phyloP scores from a whole-genome alignment of 2,797 vertebrate species.

The Sphaeramia orbicularis region DNA sequence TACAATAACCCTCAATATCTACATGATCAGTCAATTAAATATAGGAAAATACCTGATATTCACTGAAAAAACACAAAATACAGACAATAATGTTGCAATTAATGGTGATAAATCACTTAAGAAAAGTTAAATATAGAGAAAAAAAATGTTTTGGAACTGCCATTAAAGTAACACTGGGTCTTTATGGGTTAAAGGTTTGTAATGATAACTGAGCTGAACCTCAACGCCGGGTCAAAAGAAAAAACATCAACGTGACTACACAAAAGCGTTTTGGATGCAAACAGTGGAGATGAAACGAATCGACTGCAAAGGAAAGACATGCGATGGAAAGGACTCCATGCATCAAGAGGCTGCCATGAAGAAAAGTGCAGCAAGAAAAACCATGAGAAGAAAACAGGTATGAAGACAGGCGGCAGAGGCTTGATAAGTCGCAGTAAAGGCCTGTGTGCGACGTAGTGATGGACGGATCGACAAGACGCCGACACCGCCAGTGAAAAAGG shows the following conservation, averaged over 20 bases:
- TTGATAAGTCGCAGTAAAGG: neutral
- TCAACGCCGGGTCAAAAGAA: neutral
- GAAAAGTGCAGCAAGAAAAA: neutral
- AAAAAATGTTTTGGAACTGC: too few species aligned
- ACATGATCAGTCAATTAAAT: too few species aligned
- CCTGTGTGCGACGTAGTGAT: slow-evolving; percentile 17
- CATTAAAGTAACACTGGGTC: too few species aligned
- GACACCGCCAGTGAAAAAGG: slow-evolving; percentile 11
- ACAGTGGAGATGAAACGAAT: slow-evolving; percentile 28
- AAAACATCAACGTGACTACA: neutral
- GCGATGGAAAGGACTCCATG: neutral
- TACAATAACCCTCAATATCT: too few species aligned
- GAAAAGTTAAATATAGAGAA: too few species aligned
- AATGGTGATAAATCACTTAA: too few species aligned
- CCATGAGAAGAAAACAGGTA: neutral
- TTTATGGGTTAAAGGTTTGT: too few species aligned
- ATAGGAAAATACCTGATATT: too few species aligned
- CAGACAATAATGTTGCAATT: too few species aligned
- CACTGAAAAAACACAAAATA: too few species aligned
- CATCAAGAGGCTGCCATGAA: neutral
- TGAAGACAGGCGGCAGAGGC: neutral
- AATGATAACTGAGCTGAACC: too few species aligned
- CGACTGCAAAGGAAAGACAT: neutral
- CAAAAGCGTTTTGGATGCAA: slow-evolving; percentile 1
- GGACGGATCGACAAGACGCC: slow-evolving; percentile 21